Evolutionary conservation across 2,113 vertebrate species (phyloP).

Genomic region (Hypomesus transpacificus): DNA sequence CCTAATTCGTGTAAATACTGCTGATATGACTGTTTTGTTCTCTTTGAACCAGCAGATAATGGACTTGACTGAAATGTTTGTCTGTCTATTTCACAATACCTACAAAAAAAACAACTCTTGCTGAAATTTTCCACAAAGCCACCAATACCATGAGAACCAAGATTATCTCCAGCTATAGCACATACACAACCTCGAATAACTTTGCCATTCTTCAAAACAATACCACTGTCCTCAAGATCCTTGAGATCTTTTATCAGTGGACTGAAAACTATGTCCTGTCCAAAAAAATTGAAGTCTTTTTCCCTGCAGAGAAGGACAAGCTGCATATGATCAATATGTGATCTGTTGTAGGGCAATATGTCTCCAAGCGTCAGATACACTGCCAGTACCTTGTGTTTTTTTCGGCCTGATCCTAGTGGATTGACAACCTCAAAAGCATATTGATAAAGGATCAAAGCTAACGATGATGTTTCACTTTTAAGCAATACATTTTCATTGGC

Average conservation of each 20-base stretch:
- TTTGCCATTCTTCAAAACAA: conserved; percentile 19
- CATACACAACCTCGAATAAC: conserved; percentile 13
- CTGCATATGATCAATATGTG: conserved; percentile 11
- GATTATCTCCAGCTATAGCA: conserved; percentile 38
- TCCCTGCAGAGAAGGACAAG: conserved; percentile 19
- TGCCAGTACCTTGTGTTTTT: neutral
- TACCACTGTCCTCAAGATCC: conserved; percentile 18
- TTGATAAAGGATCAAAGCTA: neutral
- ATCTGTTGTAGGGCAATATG: conserved; percentile 22
- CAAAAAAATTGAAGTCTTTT: conserved; percentile 26
- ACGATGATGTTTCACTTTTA: neutral
- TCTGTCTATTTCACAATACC: conserved; percentile 38
- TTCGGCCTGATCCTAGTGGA: neutral
- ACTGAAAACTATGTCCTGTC: conserved; percentile 23
- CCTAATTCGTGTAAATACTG: neutral
- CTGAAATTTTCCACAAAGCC: conserved; percentile 44
- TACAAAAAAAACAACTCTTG: conserved; percentile 11
- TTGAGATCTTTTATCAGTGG: conserved; percentile 21
- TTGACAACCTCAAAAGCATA: conserved; percentile 6
- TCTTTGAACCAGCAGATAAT: neutral
- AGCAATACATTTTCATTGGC: neutral
- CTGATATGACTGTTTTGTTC: conserved; percentile 5
- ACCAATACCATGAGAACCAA: conserved; percentile 29
- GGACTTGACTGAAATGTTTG: conserved; percentile 14
- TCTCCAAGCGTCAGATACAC: conserved; percentile 14